A percentile compares a stretch with the other conserved stretches of the same genome.
phyloP scores from a whole-genome alignment of 2,888 invertebrate genomes.

The Dendrolimus pini region DNA sequence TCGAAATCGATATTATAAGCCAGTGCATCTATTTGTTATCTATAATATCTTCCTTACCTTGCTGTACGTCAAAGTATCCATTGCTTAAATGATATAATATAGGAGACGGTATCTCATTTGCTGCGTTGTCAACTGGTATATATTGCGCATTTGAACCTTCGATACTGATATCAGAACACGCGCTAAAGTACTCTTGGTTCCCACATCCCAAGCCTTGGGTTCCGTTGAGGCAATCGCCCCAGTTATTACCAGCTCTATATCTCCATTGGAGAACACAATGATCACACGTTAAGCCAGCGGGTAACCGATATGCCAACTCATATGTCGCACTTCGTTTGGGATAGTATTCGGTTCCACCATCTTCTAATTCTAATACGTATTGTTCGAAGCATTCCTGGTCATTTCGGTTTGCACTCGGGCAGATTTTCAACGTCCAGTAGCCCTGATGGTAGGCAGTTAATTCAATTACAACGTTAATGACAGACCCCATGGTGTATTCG shows the following conservation, averaged over 20 bases:
- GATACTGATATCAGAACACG: slow-evolving; percentile 88
- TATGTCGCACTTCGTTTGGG: slow-evolving; percentile 82
- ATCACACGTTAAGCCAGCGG: slow-evolving; percentile 78
- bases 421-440: slow-evolving; percentile 88
- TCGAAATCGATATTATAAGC: not conserved
- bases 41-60: slow-evolving; percentile 15
- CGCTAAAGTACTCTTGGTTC: slow-evolving; percentile 89
- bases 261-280: slow-evolving; percentile 93
- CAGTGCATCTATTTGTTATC: not conserved
- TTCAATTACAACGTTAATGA: slow-evolving; percentile 82
- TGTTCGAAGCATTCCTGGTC: slow-evolving; percentile 85
- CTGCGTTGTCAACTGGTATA: not conserved
- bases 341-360: slow-evolving; percentile 75
- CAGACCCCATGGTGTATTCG: slow-evolving; percentile 78
- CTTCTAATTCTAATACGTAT: slow-evolving; percentile 75
- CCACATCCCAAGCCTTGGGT: slow-evolving; percentile 88
- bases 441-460: slow-evolving; percentile 90
- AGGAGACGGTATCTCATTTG: not conserved
- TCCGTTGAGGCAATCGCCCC: slow-evolving; percentile 84
- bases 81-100: slow-evolving; percentile 24
- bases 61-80: slow-evolving; percentile 21
- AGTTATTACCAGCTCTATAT: slow-evolving; percentile 89
- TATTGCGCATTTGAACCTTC: not conserved
- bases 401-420: slow-evolving; percentile 81
- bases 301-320: slow-evolving; percentile 24